Conservation (phyloP, 1,140 invertebrate species). For the Coptotermes formosanus region DNA sequence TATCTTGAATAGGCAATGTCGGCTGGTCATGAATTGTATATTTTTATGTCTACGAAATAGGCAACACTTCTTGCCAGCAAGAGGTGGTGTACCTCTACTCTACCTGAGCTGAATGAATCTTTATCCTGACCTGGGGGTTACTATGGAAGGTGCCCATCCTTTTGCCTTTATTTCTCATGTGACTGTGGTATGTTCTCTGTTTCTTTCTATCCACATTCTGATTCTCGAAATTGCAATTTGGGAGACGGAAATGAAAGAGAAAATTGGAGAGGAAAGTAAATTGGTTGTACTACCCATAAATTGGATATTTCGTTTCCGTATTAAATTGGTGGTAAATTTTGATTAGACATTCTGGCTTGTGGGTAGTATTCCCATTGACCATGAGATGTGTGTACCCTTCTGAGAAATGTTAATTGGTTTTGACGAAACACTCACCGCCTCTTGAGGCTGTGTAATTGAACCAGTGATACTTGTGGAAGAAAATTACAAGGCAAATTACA, state of each 20-base stretch:
- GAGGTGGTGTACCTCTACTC: background rate
- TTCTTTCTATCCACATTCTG: background rate
- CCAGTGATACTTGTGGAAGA: background rate
- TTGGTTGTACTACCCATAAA: background rate
- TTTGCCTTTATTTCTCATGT: background rate
- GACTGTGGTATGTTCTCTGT: background rate
- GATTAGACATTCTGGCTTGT: background rate
- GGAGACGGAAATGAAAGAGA: background rate
- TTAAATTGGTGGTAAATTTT: no score
- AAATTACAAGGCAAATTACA: background rate
- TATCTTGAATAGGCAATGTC: no score
- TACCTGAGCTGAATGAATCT: background rate
- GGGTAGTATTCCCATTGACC: background rate
- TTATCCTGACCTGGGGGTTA: background rate
- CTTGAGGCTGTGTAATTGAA: background rate
- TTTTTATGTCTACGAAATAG: no score
- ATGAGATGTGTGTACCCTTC: background rate
- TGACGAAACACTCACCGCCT: background rate
- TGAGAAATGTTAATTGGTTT: background rate
- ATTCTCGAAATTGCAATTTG: background rate
- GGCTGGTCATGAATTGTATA: no score
- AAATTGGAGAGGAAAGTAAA: slow-evolving; percentile 2
- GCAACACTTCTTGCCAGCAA: no score
- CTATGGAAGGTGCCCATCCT: background rate
- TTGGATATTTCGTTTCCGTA: background rate